Evolutionary conservation across 2,113 vertebrate species (phyloP).

Genomic region (Macrotus californicus): DNA sequence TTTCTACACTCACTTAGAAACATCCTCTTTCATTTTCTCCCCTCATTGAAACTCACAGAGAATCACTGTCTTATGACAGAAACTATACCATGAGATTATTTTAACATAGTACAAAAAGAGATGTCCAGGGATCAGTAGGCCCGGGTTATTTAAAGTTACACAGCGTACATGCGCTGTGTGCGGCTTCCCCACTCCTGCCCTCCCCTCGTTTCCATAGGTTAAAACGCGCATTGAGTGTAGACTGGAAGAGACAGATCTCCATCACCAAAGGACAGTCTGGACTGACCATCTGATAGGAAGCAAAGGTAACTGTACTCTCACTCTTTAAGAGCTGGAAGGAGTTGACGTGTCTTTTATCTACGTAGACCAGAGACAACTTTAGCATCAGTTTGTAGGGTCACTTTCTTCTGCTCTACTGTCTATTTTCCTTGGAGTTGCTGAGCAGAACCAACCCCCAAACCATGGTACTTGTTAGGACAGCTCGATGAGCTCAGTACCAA

Average conservation of each 20-base stretch:
- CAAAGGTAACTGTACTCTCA: neutral
- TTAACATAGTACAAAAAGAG: neutral
- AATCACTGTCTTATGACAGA: neutral
- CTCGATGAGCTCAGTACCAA: neutral
- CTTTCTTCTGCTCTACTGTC: neutral
- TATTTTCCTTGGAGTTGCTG: neutral
- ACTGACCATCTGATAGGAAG: neutral
- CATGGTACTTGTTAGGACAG: neutral
- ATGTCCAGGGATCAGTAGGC: neutral
- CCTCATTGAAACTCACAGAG: neutral
- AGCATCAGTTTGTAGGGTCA: neutral
- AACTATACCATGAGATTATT: neutral
- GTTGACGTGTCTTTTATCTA: neutral
- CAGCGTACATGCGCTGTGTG: neutral
- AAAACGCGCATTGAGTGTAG: neutral
- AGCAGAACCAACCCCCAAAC: neutral
- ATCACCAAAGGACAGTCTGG: neutral
- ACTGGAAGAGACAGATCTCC: neutral
- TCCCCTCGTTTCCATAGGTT: neutral
- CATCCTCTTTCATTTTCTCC: neutral
- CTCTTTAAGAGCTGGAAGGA: neutral
- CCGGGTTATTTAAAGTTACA: neutral
- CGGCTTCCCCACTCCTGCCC: neutral
- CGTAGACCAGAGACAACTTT: neutral
- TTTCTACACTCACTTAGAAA: conserved; percentile 1